phyloP scores from a whole-genome alignment of 1,140 invertebrate genomes.

The Drosophila watanabei region DNA sequence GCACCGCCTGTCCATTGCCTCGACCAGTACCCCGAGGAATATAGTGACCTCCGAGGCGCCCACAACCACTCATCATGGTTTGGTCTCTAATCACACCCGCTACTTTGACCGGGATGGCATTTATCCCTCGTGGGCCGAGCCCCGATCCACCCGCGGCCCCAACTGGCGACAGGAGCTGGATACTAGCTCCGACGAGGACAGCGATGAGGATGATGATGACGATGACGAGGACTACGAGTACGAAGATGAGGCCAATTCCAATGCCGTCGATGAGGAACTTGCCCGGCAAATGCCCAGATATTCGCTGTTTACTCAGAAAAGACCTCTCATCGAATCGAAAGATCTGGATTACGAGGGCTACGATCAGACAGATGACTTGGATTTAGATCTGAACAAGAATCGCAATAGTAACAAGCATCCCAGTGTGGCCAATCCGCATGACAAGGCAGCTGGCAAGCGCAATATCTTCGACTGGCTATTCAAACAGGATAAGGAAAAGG shows the following conservation, averaged over 20 bases:
- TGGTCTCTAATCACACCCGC: constrained; percentile 31
- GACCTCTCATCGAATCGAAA: constrained; percentile 28
- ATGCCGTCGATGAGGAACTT: constrained; percentile 42
- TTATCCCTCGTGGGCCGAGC: constrained; percentile 59
- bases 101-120: constrained; percentile 73
- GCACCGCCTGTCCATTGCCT: constrained; percentile 34
- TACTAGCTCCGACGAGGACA: constrained; percentile 39
- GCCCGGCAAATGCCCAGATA: constrained; percentile 72
- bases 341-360: constrained; percentile 49
- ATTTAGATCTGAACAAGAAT: neutral
- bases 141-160: constrained; percentile 57
- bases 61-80: constrained; percentile 33
- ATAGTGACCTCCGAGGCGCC: constrained; percentile 28
- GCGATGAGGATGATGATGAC: constrained; percentile 57
- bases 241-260: constrained; percentile 11
- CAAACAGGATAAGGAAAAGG: constrained; percentile 49
- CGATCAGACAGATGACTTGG: constrained; percentile 37
- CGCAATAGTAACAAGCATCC: constrained; percentile 45
- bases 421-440: constrained; percentile 46
- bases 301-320: constrained; percentile 61
- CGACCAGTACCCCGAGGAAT: constrained; percentile 11
- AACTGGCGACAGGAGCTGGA: constrained; percentile 68
- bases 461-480: constrained; percentile 69
- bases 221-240: constrained; percentile 39
- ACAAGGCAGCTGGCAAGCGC: constrained; percentile 56